phyloP scores from a whole-genome alignment of 2,113 vertebrate genomes.

The Sterrhoptilus dennistouni region DNA sequence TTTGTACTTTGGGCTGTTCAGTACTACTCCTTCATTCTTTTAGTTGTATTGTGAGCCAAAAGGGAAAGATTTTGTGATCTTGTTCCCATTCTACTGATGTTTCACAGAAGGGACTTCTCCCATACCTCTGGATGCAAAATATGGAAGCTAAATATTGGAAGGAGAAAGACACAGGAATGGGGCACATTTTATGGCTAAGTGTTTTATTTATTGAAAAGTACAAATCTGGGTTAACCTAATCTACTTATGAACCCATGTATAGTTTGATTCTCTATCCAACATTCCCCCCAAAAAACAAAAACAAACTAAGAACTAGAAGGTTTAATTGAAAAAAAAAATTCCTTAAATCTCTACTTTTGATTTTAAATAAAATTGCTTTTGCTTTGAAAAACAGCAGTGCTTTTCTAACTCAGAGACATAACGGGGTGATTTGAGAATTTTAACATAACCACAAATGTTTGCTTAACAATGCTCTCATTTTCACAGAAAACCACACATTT shows the following conservation, averaged over 20 bases:
- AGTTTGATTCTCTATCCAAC: background rate
- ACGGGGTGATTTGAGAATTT: background rate
- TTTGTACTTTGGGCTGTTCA: background rate
- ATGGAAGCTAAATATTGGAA: background rate
- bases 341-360: background rate
- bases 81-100: background rate
- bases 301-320: background rate
- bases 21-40: background rate
- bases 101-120: background rate
- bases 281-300: background rate
- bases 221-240: background rate
- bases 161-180: background rate
- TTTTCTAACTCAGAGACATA: background rate
- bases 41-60: background rate
- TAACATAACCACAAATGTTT: background rate
- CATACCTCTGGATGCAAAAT: background rate
- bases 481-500: background rate
- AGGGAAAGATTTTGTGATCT: background rate
- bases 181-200: rapidly evolving
- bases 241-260: background rate
- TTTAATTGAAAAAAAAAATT: background rate
- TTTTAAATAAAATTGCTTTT: background rate
- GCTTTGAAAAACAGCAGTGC: background rate
- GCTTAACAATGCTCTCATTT: background rate
- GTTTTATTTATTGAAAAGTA: background rate